phyloP scores from a whole-genome alignment of 2,113 vertebrate genomes.

The Corythaeola cristata region DNA sequence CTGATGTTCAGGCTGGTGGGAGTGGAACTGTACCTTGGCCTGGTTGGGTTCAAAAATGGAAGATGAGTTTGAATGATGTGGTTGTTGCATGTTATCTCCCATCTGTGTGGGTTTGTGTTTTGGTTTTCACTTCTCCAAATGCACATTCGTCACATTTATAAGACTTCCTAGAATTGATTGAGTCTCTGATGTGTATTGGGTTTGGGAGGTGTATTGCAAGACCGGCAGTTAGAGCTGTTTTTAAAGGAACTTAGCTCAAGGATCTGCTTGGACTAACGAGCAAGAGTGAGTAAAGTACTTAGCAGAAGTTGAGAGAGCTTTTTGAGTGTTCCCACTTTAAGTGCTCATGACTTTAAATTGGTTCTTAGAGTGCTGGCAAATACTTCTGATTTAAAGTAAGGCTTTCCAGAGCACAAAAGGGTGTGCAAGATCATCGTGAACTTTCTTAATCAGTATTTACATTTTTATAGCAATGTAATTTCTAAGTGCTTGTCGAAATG shows the following conservation, averaged over 20 bases:
- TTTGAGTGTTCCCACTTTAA: not conserved
- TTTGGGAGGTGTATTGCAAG: not conserved
- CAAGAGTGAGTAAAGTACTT: not conserved
- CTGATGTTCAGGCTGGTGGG: not conserved
- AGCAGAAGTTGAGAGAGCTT: not conserved
- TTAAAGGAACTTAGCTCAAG: not conserved
- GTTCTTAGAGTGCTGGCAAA: not conserved
- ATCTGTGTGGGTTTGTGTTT: accelerated
- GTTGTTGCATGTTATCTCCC: not conserved
- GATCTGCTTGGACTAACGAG: not conserved
- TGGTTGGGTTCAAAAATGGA: not conserved
- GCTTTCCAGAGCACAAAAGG: not conserved
- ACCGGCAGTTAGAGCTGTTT: not conserved
- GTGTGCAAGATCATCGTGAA: not conserved
- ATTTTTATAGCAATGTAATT: not conserved
- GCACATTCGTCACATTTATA: accelerated
- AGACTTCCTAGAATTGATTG: not conserved
- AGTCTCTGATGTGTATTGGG: not conserved
- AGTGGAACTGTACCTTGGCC: accelerated
- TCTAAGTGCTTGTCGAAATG: not conserved
- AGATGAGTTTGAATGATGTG: not conserved
- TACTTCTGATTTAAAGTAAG: not conserved
- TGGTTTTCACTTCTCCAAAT: not conserved
- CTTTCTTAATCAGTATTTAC: not conserved
- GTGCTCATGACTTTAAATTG: not conserved